Evolutionary conservation across 1,140 invertebrate species (phyloP), one percentile per base, ranked within the genome.

Genomic region (Cotesia typhae): DNA sequence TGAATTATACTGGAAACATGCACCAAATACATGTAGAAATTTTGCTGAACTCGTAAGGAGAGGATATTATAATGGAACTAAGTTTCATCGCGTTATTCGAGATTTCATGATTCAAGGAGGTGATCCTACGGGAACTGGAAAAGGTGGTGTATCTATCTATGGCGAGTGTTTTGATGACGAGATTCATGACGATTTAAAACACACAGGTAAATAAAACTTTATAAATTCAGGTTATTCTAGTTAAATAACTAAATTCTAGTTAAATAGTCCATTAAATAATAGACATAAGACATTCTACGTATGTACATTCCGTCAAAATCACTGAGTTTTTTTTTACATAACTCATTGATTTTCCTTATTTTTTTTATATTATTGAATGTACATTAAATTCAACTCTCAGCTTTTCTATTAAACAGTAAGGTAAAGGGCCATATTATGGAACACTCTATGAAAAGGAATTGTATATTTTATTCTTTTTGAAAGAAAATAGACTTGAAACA

Each of bases 21-120:
- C 97, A 6, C 97, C 97, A 28, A 92, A 93, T 71, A 98, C 97
- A 2, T 99, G 98, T 75, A 88, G 94, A 80, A 99, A 99, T 85
- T 99, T 99, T 89, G 96, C 96, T 67, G 97, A 99, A 87, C 87
- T 99, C 37, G 89, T 93, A 0, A 88, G 95, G 74, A 88, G 97
- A 81, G 96, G 96, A 36, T 99, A 98, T 87, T 99, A 98, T 83
- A 98, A 98, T 87, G 94, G 94, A 70, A 95, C 95, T 6, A 96
- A 96, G 81, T 99, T 99, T 86, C 98, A 99, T 84, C 89, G 98
- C 81, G 93, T 99, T 52, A 98, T 99, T 73, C 84, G 92, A 74
- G 96, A 99, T 87, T 99, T 99, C 85, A 99, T 99, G 96, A 98
- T 99, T 79, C 97, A 97, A 90, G 95, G 89, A 89, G 94, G 94